Evolutionary conservation across 1,140 invertebrate genomes (phyloP), one percentile per base, ranked within the genome.

Genomic region (Drosophila kohkoa): DNA sequence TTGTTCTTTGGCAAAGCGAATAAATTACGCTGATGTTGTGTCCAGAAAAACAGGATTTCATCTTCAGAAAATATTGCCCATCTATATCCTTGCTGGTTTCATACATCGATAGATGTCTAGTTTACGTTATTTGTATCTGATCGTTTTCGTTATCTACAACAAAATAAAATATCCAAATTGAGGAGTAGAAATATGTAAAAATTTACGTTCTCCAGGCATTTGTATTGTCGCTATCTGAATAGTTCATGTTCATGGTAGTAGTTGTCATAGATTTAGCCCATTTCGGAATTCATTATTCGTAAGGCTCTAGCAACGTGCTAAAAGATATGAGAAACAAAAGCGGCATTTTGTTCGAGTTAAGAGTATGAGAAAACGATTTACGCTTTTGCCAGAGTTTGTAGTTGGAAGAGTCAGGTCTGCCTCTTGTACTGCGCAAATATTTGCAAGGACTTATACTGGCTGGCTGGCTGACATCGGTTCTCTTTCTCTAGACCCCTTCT

Each of bases 271-370:
- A 38, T 55, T 16, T 15, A 63, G 59, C 45, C 30, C 16, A 35
- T 59, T 41, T 45, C 32, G 35, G 51, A 46, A 15, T 41, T 41
- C 11, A 13, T 38, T 49, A 6, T 48, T 67, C 43, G n/a, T 30
- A 45, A 59, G 57, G 10, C 48, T 38, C 30, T 59, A 79, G 60
- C 51, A 60, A 58, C 20, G 58, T 54, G 51, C 82, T 85, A 85
- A 81, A 85, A 83, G 64, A 75, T 70, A 75, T 66, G 30, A 77
- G 35, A 77, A 83, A 77, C 81, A 72, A 73, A 76, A 65, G 57
- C 60, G 62, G 62, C 62, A 87, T 78, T 59, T 76, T 82, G 68
- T 72, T 78, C 76, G 59, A 43, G 69, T 72, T 82, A 79, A 35
- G 54, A 57, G 46, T 75, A 77, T 68, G 32, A 68, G 71, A 45